Percentiles rank a stretch among this genome's conserved stretches.
Evolutionary conservation across 2,113 vertebrate species (phyloP).

Genomic region (Vidua macroura): DNA sequence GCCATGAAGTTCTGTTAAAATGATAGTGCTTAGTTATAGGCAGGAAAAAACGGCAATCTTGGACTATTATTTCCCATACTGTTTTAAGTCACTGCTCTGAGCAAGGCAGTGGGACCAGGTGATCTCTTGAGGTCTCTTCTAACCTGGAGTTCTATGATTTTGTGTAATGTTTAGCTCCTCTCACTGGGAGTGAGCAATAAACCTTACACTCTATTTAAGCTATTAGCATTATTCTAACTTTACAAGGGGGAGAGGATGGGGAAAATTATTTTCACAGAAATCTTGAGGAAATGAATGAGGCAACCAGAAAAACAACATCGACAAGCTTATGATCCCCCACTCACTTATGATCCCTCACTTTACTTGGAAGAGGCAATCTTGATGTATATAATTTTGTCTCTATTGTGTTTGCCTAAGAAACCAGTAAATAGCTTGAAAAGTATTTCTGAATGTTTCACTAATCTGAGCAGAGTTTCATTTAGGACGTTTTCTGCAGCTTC

Average conservation of each 20-base stretch:
- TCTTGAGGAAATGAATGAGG: neutral
- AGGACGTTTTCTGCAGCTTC: neutral
- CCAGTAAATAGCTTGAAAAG: neutral
- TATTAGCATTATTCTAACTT: neutral
- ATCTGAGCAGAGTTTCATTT: neutral
- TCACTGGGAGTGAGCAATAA: neutral
- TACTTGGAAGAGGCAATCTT: neutral
- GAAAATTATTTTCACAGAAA: neutral
- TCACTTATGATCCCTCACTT: neutral
- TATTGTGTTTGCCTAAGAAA: neutral
- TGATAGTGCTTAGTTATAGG: neutral
- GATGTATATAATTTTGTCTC: neutral
- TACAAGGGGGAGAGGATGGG: neutral
- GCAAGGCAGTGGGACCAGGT: neutral
- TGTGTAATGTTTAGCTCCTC: neutral
- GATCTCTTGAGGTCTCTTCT: neutral
- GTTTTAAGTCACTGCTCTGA: neutral
- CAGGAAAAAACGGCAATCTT: rapidly evolving
- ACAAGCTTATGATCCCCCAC: neutral
- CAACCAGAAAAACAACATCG: neutral
- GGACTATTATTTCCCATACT: neutral
- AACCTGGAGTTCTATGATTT: neutral
- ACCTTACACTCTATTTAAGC: neutral
- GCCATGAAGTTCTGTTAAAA: neutral
- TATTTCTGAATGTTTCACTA: neutral